phyloP scores from a whole-genome alignment of 1,140 invertebrate species.

The Dermatophagoides farinae region DNA sequence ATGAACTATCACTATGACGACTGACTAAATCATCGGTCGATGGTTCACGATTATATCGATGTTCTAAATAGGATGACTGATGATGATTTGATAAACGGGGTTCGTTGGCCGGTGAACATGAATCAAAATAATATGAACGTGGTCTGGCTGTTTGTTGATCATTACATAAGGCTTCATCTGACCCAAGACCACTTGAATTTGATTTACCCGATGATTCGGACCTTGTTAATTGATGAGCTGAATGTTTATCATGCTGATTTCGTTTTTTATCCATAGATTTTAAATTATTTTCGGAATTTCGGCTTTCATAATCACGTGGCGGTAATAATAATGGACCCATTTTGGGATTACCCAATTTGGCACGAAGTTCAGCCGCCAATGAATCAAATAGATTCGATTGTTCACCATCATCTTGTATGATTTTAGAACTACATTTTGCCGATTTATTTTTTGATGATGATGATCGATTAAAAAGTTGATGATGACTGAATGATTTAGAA shows the following conservation, averaged over 20 bases:
- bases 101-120: no score
- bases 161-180: slow-evolving; percentile 47
- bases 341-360: slow-evolving; percentile 45
- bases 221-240: background rate
- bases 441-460: background rate
- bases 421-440: background rate
- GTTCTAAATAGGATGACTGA: no score
- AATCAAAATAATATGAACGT: background rate
- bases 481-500: background rate
- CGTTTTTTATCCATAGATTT: slow-evolving; percentile 8
- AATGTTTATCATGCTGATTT: background rate
- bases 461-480: background rate
- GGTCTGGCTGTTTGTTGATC: slow-evolving; percentile 31
- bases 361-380: slow-evolving; percentile 66
- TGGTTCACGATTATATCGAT: background rate
- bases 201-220: slow-evolving; percentile 27
- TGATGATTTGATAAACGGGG: no score
- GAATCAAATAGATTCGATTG: slow-evolving; percentile 57
- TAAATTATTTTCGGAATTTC: slow-evolving; percentile 23
- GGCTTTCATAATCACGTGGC: slow-evolving; percentile 67
- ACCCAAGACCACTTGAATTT: slow-evolving; percentile 49
- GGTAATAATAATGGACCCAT: slow-evolving; percentile 54
- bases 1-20: background rate
- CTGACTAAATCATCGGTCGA: background rate
- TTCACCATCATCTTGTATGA: slow-evolving; percentile 12